Evolutionary conservation across 2,113 vertebrate species (phyloP).

Genomic region (Actinemys pallida): DNA sequence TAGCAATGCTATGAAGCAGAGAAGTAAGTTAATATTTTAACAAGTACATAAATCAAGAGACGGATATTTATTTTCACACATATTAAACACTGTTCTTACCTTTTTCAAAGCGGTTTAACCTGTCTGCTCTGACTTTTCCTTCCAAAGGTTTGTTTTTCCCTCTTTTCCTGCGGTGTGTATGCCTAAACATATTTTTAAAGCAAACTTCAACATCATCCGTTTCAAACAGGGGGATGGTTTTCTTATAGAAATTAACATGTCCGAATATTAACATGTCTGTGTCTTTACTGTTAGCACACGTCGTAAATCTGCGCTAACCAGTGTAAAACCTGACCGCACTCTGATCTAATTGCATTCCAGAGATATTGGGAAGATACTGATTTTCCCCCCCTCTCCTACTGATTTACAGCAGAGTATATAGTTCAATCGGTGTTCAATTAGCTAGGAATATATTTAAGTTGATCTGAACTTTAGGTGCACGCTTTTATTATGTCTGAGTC

Average conservation of each 20-base stretch:
- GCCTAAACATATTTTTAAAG: background rate
- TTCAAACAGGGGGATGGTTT: background rate
- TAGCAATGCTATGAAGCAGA: background rate
- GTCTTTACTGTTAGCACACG: background rate
- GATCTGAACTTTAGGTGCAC: background rate
- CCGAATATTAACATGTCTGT: background rate
- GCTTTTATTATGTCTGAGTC: background rate
- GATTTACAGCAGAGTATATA: background rate
- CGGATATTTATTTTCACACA: background rate
- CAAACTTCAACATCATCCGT: background rate
- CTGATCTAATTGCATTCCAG: slow-evolving; percentile 11
- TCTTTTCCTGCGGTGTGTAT: background rate
- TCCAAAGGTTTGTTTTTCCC: background rate
- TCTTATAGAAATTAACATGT: background rate
- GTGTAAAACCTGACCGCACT: background rate
- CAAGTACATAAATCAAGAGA: background rate
- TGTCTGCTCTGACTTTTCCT: background rate
- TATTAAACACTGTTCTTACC: background rate
- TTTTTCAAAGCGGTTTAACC: background rate
- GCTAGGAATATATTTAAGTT: background rate
- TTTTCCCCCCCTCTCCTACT: background rate
- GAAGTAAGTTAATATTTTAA: background rate
- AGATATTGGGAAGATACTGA: background rate
- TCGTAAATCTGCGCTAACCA: background rate
- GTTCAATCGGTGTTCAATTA: background rate